These are phyloP conservation scores for Hormaphis cornu DNA, from an alignment of 1,140 invertebrate species.

Conservation along the genomic window DNA sequence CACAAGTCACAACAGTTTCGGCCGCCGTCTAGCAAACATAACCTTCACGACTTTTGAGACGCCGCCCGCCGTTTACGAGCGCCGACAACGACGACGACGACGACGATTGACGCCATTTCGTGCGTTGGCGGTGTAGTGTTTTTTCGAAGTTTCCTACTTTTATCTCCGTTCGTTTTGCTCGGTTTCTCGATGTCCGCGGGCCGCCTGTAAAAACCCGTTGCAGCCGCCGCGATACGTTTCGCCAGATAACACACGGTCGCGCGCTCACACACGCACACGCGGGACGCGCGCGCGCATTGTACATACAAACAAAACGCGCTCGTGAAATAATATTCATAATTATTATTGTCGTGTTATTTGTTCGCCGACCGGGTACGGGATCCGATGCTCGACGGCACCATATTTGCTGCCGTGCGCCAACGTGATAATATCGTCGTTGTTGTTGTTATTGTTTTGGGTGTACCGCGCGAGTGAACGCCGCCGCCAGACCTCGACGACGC, in stretches of 20 bases:
- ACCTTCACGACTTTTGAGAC: slow-evolving; percentile 18
- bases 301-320: too few species aligned
- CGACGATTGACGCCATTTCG: slow-evolving; percentile 18
- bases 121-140: background rate
- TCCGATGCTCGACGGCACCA: background rate
- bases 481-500: too few species aligned
- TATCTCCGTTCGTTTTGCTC: background rate
- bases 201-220: slow-evolving; percentile 13
- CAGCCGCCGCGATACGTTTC: background rate
- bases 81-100: background rate
- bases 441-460: too few species aligned
- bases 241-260: background rate
- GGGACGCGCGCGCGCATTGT: too few species aligned
- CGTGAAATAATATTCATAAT: too few species aligned
- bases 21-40: slow-evolving; percentile 31
- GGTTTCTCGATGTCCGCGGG: background rate
- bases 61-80: background rate
- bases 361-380: too few species aligned
- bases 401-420: background rate
- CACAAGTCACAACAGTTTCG: slow-evolving; percentile 31
- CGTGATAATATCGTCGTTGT: too few species aligned
- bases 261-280: background rate
- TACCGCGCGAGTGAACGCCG: too few species aligned
- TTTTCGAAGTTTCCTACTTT: background rate
- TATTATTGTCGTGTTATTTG: too few species aligned